Base-by-base conservation (phyloP, 2,888 invertebrate species). In the Galerucella nymphaeae region DNA sequence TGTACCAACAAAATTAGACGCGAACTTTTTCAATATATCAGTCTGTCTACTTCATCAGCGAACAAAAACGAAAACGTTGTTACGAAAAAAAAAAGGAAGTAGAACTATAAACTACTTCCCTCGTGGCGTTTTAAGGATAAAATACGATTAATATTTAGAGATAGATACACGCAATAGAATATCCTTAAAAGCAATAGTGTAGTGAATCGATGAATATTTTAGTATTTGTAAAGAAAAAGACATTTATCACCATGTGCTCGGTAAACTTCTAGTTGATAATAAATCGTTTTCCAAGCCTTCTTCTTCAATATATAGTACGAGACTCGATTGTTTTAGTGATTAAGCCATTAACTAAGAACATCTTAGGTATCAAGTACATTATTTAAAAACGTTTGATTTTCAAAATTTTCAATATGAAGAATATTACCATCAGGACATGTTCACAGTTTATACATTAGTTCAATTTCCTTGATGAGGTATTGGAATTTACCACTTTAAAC, bases 21-120 rank as follows among this genome's bases (percentile, higher is more conserved):
- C 55, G 64, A 70, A 70, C 70, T 70, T 70, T 70, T 63, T 70
- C 70, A 70, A 70, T 70, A 70, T 70, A 70, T 70, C 70, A 64
- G 70, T 70, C 55, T 64, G 70, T 70, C 70, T 63, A 64, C 70
- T 70, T 70, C 70, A 70, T 70, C 63, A 57, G 6, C 63, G 63
- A 58, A 62, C 55, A 69, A 69, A 69, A 69, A 69, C 62, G 63
- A 64, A 57, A 69, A 50, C 68, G 61, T 55, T 53, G 65, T 65
- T 38, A 38, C 30, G 30, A 38, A 38, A 38, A 38, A n/a, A 30
- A 16, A n/a, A n/a, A 42, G 11, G 53, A 69, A 69, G 62, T 63
- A 53, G 62, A 70, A 70, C 70, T 57, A 70, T 63, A 63, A 55
- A 69, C 59, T 53, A 64, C 63, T 57, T 45, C 30, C 23, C 58